Base-by-base conservation (phyloP, 2,113 vertebrate species). In the Ictalurus furcatus region DNA sequence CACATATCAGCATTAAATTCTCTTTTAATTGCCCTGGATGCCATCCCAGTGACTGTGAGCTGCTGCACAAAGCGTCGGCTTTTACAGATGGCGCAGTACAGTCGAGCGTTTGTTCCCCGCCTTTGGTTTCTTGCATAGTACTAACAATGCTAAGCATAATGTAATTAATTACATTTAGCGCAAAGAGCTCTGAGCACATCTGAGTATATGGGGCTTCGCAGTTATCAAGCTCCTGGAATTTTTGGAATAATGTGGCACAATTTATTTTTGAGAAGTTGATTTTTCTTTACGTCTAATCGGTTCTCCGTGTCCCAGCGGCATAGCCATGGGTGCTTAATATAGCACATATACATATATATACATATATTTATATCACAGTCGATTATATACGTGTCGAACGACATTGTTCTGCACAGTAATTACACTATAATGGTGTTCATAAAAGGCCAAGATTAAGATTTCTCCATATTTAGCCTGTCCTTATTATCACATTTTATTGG, bases 21-120 rank as follows among this genome's bases (percentile, higher is more conserved):
- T 73, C 44, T 91, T 90, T 91, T 91, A 91, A 93, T 93, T 93
- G 73, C 56, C 30, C 87, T 91, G 90, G 89, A 92, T n/a, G 58
- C n/a, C 44, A 23, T 88, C 90, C 81, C 88, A 91, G 84, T 63
- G 74, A 40, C 58, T 6, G 30, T 74, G 84, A 44, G 52, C 30
- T 79, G 87, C 91, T 74, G 65, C 74, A 90, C 81, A 89, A 58
- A 90, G 85, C 56, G 80, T 85, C 25, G 44, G 73, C 85, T 63
- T 89, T 84, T 85, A 90, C 17, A 21, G 21, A 61, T 25, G 14
- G 71, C 84, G 85, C 88, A 89, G 86, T 85, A 90, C 52, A 76
- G 37, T 84, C 81, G 87, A 92, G 91, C 88, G 34, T 84, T 30
- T 86, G 58, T 61, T 14, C 44, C 48, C 48, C 28, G 74, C 30